phyloP scores from a whole-genome alignment of 2,797 vertebrate genomes.

The Setipinna tenuifilis region DNA sequence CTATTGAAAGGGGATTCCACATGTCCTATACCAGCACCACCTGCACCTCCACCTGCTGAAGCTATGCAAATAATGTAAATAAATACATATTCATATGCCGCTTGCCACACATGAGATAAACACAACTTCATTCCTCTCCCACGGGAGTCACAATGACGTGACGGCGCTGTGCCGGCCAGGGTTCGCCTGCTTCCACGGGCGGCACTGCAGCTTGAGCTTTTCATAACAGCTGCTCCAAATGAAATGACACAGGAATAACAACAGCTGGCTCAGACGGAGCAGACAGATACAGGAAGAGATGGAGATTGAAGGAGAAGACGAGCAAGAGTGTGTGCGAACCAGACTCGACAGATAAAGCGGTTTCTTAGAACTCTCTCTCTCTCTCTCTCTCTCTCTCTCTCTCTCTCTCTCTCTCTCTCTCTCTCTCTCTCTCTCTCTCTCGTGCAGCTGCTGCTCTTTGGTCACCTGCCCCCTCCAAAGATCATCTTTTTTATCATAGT shows the following conservation, averaged over 20 bases:
- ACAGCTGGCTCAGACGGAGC: constrained; percentile 49
- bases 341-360: background rate
- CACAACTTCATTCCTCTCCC: constrained; percentile 11
- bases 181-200: background rate
- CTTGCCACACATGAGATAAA: background rate
- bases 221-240: constrained; percentile 57
- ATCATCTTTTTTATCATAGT: background rate
- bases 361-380: background rate
- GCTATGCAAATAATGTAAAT: constrained; percentile 11
- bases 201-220: constrained; percentile 43
- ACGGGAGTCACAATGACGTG: background rate
- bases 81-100: background rate
- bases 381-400: constrained; percentile 8
- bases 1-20: background rate
- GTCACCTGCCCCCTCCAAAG: background rate
- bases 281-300: constrained; percentile 21
- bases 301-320: constrained; percentile 11
- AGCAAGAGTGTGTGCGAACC: background rate
- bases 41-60: background rate
- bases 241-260: constrained; percentile 57
- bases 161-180: background rate
- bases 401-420: background rate
- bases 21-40: background rate
- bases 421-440: background rate
- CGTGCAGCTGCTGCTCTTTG: background rate